Conservation (phyloP, 1,140 invertebrate species). For the Antheraea pernyi region DNA sequence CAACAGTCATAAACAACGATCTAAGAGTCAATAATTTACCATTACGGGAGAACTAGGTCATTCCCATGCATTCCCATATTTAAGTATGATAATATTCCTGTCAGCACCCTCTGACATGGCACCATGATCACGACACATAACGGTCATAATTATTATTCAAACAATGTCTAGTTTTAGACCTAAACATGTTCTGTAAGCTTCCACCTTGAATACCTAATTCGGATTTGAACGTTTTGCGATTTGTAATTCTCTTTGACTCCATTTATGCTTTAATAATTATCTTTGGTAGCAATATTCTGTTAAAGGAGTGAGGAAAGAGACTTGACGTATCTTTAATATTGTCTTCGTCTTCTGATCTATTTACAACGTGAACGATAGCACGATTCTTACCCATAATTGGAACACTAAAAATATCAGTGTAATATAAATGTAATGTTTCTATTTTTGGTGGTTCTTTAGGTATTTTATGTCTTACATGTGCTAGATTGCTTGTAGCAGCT, state of each 20-base stretch:
- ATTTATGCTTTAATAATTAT: neutral
- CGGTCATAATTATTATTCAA: constrained; percentile 12
- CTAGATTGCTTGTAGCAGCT: too few relatives aligned
- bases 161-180: constrained; percentile 9
- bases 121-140: constrained; percentile 10
- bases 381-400: too few relatives aligned
- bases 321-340: too few relatives aligned
- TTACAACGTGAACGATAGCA: too few relatives aligned
- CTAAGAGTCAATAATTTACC: neutral
- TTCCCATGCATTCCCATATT: constrained; percentile 10
- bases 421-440: too few relatives aligned
- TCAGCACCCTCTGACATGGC: constrained; percentile 10
- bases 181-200: constrained; percentile 1
- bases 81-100: constrained; percentile 7
- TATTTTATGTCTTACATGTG: too few relatives aligned
- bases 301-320: too few relatives aligned
- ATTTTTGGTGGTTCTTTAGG: too few relatives aligned
- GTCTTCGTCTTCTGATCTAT: neutral
- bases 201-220: neutral
- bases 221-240: neutral
- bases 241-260: neutral
- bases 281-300: neutral
- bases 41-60: neutral
- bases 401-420: too few relatives aligned
- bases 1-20: neutral